Percentiles rank a stretch among this genome's conserved stretches.
phyloP scores from a whole-genome alignment of 2,797 vertebrate genomes.

The Scolopax rusticola region DNA sequence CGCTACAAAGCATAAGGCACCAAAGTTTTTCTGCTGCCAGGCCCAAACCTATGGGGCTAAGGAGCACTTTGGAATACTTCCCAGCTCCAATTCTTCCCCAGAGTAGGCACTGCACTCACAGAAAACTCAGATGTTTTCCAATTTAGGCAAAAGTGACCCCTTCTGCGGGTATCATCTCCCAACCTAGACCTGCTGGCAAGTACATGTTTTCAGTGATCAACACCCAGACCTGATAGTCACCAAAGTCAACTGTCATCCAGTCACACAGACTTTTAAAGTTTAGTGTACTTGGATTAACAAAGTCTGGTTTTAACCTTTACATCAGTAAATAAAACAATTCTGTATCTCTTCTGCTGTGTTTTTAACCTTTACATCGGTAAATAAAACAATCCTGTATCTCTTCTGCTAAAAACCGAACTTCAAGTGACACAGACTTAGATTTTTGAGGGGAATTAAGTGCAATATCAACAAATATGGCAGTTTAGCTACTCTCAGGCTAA shows the following conservation, averaged over 20 bases:
- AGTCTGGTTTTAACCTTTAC: not conserved
- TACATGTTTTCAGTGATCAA: fast-evolving
- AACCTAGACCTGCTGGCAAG: not conserved
- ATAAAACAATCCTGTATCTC: not conserved
- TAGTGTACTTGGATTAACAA: not conserved
- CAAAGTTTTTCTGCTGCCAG: not conserved
- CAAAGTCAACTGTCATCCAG: not conserved
- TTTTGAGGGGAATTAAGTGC: not conserved
- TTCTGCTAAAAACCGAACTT: not conserved
- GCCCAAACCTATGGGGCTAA: not conserved
- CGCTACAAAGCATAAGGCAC: not conserved
- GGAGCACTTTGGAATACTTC: not conserved
- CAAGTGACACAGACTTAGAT: not conserved
- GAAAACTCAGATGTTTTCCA: not conserved
- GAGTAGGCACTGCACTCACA: not conserved
- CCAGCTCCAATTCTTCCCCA: fast-evolving
- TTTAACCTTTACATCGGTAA: not conserved
- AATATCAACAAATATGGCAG: not conserved
- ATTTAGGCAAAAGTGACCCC: not conserved
- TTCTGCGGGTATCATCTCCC: not conserved
- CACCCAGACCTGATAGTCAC: not conserved
- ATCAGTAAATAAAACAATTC: not conserved
- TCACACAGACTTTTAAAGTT: not conserved
- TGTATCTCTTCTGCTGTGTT: not conserved
- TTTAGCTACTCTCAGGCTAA: not conserved